Evolutionary conservation across 2,888 invertebrate species (phyloP).

Genomic region (Polietes domitor): DNA sequence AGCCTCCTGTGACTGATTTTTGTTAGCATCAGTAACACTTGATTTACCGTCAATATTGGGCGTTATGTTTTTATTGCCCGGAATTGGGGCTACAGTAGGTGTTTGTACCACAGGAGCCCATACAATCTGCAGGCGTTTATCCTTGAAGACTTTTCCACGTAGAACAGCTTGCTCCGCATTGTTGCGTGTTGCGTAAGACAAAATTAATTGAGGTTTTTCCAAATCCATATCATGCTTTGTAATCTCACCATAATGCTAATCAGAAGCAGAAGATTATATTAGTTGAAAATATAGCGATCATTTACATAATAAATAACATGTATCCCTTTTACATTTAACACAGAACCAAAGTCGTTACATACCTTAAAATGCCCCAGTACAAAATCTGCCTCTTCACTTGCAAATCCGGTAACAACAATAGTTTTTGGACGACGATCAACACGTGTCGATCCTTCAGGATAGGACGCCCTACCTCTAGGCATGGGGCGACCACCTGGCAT

Average conservation of each 20-base stretch:
- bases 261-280: too few species aligned
- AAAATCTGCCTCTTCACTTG: conserved; percentile 90
- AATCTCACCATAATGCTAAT: conserved; percentile 93
- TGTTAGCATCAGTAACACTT: conserved; percentile 66
- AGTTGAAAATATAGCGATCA: too few species aligned
- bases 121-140: conserved; percentile 85
- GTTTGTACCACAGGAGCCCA: conserved; percentile 76
- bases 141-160: conserved; percentile 84
- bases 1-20: conserved; percentile 45
- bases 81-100: conserved; percentile 63
- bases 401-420: conserved; percentile 93
- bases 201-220: conserved; percentile 84
- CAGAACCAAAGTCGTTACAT: conserved; percentile 76
- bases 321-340: too few species aligned
- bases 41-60: conserved; percentile 73
- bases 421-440: conserved; percentile 94
- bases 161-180: conserved; percentile 80
- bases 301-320: too few species aligned
- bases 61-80: conserved; percentile 55
- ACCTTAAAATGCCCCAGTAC: conserved; percentile 93
- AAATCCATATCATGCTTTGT: conserved; percentile 89
- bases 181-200: conserved; percentile 80
- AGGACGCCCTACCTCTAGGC: conserved; percentile 75
- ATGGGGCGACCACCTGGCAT: conserved; percentile 66
- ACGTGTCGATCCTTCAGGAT: conserved; percentile 81